phyloP scores from a whole-genome alignment of 1,140 invertebrate genomes.

The Metopolophium dirhodum region DNA sequence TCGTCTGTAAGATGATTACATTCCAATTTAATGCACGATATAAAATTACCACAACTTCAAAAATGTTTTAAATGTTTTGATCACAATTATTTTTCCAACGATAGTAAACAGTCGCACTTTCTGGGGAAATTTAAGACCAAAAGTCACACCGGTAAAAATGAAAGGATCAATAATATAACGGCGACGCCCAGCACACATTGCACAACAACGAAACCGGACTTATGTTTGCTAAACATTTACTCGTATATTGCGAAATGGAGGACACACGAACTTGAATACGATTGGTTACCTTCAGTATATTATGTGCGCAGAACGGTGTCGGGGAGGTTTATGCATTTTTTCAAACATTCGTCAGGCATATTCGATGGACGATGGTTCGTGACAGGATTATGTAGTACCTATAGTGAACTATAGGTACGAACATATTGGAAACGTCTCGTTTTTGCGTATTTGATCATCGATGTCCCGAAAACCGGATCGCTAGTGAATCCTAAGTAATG shows the following conservation, averaged over 20 bases:
- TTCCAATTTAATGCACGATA: too few relatives aligned
- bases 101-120: too few relatives aligned
- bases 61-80: too few relatives aligned
- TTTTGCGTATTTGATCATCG: not conserved
- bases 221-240: not conserved
- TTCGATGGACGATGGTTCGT: not conserved
- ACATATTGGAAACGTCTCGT: not conserved
- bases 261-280: not conserved
- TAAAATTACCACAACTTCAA: too few relatives aligned
- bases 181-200: not conserved
- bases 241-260: not conserved
- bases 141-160: not conserved
- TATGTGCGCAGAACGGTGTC: not conserved
- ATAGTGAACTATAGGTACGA: not conserved
- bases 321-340: not conserved
- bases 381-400: not conserved
- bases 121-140: too few relatives aligned
- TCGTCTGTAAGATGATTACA: not conserved
- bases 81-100: too few relatives aligned
- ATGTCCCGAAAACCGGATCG: not conserved
- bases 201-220: not conserved
- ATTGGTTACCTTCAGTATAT: not conserved
- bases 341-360: not conserved
- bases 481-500: not conserved
- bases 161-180: not conserved